Evolutionary conservation across 1,140 invertebrate species (phyloP).

Genomic region (Augochlora pura): DNA sequence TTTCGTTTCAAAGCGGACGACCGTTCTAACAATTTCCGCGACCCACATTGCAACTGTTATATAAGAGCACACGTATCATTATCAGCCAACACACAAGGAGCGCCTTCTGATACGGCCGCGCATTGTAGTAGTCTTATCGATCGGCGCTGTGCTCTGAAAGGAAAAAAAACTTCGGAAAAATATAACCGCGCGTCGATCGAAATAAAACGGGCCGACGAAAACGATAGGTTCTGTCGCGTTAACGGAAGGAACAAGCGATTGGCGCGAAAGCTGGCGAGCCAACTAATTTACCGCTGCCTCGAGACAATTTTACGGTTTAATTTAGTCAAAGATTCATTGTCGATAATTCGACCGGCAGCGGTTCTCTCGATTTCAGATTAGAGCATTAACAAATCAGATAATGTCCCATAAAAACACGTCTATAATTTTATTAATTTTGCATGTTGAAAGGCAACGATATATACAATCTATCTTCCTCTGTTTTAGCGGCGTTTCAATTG

Average conservation of each 20-base stretch:
- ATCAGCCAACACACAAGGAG: slow-evolving; percentile 29
- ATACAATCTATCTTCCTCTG: no score
- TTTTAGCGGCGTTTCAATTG: no score
- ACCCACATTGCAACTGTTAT: slow-evolving; percentile 53
- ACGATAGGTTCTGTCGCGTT: background rate
- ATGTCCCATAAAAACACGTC: no score
- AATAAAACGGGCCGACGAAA: slow-evolving; percentile 31
- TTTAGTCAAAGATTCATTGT: no score
- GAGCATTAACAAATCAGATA: no score
- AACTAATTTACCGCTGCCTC: no score
- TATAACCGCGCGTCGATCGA: background rate
- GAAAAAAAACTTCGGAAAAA: background rate
- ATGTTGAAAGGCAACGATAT: no score
- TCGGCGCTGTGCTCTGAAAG: slow-evolving; percentile 30
- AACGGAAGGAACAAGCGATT: no score
- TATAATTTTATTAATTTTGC: no score
- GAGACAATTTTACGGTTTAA: no score
- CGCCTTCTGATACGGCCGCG: slow-evolving; percentile 1
- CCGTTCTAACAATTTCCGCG: slow-evolving; percentile 47
- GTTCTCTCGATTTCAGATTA: background rate
- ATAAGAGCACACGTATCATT: slow-evolving; percentile 42
- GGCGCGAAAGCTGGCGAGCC: no score
- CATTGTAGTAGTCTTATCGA: background rate
- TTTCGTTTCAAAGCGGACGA: background rate
- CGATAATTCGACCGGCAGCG: no score